Evolutionary conservation across 2,888 invertebrate species (phyloP).

Genomic region (Agyllia agylla): DNA sequence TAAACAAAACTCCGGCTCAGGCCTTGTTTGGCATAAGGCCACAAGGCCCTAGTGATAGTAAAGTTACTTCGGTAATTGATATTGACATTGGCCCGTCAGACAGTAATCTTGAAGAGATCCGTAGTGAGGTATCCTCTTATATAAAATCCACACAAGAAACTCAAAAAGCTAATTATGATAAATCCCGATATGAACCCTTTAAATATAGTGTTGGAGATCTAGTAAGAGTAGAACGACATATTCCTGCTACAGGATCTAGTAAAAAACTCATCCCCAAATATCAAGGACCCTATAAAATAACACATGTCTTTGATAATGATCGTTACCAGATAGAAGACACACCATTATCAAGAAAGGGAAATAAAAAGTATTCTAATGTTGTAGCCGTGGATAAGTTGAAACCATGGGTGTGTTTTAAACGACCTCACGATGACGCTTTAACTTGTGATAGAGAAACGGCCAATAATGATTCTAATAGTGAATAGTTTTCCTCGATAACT

Average conservation of each 20-base stretch:
- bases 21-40: not conserved
- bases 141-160: too few species aligned
- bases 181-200: too few species aligned
- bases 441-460: too few species aligned
- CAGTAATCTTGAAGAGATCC: too few species aligned
- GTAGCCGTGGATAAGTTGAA: not conserved
- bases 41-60: not conserved
- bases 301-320: not conserved
- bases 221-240: not conserved
- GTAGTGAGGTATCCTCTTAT: too few species aligned
- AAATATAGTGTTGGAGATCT: not conserved
- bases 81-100: too few species aligned
- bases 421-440: not conserved
- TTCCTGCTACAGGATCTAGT: not conserved
- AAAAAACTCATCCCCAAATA: not conserved
- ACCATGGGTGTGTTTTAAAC: not conserved
- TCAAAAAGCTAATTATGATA: too few species aligned
- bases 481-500: too few species aligned
- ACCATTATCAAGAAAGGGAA: not conserved
- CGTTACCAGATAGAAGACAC: not conserved
- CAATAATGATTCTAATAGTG: too few species aligned
- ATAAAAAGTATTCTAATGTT: not conserved
- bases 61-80: too few species aligned
- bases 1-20: not conserved
- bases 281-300: not conserved